A percentile compares a stretch with the other conserved stretches of the same genome.
phyloP scores from a whole-genome alignment of 2,888 invertebrate genomes.

The Pristionchus japonicus region DNA sequence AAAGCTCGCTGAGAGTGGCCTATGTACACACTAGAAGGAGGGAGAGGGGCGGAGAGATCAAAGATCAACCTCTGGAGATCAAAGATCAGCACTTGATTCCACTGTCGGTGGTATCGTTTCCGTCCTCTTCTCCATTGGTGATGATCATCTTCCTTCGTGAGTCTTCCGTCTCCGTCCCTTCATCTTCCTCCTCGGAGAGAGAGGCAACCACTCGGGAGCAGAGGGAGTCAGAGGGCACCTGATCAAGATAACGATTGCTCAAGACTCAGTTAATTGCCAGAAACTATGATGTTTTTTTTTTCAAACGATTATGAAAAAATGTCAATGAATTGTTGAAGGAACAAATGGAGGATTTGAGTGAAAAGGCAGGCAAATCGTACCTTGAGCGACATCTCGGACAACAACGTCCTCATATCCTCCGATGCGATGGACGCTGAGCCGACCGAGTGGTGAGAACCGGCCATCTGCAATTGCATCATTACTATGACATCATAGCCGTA shows the following conservation, averaged over 20 bases:
- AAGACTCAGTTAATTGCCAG: neutral
- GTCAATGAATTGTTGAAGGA: no score
- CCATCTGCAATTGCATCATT: constrained; percentile 52
- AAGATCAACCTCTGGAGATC: neutral
- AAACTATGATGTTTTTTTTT: no score
- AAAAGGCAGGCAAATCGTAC: constrained; percentile 30
- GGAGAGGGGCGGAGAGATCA: neutral
- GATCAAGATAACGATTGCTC: neutral
- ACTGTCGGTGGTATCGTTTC: constrained; percentile 64
- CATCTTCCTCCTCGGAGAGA: constrained; percentile 41
- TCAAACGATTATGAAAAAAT: no score
- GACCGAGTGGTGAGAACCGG: constrained; percentile 67
- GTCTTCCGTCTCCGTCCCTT: constrained; percentile 46
- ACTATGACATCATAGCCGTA: no score
- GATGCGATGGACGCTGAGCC: constrained; percentile 68
- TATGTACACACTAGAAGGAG: constrained; percentile 39
- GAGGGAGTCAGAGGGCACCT: neutral
- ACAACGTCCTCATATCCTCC: constrained; percentile 72
- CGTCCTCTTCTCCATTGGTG: constrained; percentile 56
- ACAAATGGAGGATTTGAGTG: no score
- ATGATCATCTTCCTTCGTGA: constrained; percentile 26
- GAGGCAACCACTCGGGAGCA: neutral
- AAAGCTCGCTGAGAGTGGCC: constrained; percentile 4
- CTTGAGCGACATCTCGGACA: constrained; percentile 70
- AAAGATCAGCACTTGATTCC: constrained; percentile 51